Conservation (phyloP, 2,888 invertebrate species). For the Buathra laborator region DNA sequence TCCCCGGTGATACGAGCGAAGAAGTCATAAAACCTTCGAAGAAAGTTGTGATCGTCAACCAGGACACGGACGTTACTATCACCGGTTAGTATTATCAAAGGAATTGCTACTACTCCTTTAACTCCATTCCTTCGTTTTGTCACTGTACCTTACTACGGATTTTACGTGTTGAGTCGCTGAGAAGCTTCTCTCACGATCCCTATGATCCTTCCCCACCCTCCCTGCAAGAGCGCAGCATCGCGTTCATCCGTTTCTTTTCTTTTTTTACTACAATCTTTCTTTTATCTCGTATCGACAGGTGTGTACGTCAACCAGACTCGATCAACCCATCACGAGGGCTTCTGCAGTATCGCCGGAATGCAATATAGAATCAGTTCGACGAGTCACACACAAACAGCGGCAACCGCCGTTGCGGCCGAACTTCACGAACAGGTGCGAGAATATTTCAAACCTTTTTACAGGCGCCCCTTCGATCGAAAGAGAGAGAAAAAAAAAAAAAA, state of each 20-base stretch:
- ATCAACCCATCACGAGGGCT: constrained; percentile 92
- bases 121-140: neutral
- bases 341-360: constrained; percentile 94
- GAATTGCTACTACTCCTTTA: neutral
- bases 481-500: too few relatives aligned
- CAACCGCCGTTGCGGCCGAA: constrained; percentile 91
- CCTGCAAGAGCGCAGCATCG: neutral
- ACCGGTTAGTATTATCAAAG: constrained; percentile 86
- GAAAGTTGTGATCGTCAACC: constrained; percentile 92
- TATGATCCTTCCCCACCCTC: neutral
- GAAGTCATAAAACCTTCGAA: constrained; percentile 83
- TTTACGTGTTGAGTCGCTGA: neutral
- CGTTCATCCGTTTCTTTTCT: neutral
- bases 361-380: constrained; percentile 95
- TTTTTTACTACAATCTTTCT: constrained; percentile 35
- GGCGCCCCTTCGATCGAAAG: constrained; percentile 18
- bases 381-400: constrained; percentile 94
- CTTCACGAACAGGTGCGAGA: constrained; percentile 83
- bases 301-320: constrained; percentile 92
- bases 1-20: constrained; percentile 76
- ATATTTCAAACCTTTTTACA: constrained; percentile 20
- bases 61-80: constrained; percentile 95
- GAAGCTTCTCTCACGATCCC: constrained; percentile 25
- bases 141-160: constrained; percentile 15
- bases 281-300: constrained; percentile 80